Evolutionary conservation across 1,140 invertebrate genomes (phyloP), one percentile per base, ranked within the genome.

Genomic region (Drosophila seguyi): DNA sequence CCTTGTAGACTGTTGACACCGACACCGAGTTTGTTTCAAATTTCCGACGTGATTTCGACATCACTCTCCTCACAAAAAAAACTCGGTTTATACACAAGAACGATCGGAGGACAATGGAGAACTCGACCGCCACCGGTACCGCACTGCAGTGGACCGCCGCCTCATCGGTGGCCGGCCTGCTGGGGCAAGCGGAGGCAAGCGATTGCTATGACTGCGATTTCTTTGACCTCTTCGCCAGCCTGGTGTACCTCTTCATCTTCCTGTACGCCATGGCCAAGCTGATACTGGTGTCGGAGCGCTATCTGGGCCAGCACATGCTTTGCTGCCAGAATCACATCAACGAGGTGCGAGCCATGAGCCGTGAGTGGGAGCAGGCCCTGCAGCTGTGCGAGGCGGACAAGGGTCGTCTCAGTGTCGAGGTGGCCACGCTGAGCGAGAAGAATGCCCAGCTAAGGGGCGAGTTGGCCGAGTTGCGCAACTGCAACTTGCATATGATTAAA

Each of bases 311-410:
- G n/a, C 81, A 67, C 14, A 56, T 83, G 4, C 20, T 61, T 11
- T n/a, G 22, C 0, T 50, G 39, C 16, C 68, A 58, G 11, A 48
- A 67, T 11, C 55, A 63, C 11, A 20, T 29, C 31, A 41, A 6
- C 2, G 72, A 82, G 25, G 38, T 77, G 10, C 62, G 57, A 6
- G 18, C 66, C 5, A 61, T 83, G 3, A 74, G 76, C n/a, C 41
- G 79, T 8, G 67, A 87, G 8, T 87, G 83, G 83, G 84, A 82
- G 25, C 25, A 76, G 20, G 83, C 76, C 0, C 39, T 83, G 1
- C 47, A 72, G 10, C n/a, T 75, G 0, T 79, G 87, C 20, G 79
- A 87, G 20, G 42, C 59, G 60, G 67, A 73, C 18, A 76, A 74
- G n/a, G 8, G 48, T 10, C 25, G 69, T n/a, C 53, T 76, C 22